Percentiles rank a stretch among this genome's conserved stretches.
phyloP scores from a whole-genome alignment of 1,140 invertebrate species.

The Nasonia vitripennis region DNA sequence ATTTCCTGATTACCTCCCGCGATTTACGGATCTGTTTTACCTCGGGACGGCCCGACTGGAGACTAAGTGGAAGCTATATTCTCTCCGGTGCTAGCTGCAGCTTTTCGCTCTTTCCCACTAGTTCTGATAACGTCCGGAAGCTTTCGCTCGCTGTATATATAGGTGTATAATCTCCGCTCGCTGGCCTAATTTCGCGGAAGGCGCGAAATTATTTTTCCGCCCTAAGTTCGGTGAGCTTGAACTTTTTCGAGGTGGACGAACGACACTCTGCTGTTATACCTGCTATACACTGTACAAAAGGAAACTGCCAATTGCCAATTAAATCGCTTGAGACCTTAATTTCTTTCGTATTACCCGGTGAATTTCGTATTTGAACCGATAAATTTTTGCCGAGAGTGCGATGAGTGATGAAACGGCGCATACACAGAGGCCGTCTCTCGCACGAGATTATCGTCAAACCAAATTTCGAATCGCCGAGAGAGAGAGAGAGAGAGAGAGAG shows the following conservation, averaged over 20 bases:
- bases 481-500: too few species aligned
- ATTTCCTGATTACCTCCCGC: slow-evolving; percentile 47
- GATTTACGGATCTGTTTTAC: slow-evolving; percentile 46
- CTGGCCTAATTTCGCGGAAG: background rate
- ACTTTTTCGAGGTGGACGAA: too few species aligned
- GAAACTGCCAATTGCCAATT: background rate
- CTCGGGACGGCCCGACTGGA: slow-evolving; percentile 12
- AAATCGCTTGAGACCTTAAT: slow-evolving; percentile 4
- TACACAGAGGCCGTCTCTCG: too few species aligned
- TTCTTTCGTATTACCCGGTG: background rate
- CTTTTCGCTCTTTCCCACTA: background rate
- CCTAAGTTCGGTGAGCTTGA: too few species aligned
- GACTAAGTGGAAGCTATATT: slow-evolving; percentile 38
- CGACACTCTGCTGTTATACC: too few species aligned
- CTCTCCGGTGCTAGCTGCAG: background rate
- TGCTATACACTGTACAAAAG: background rate
- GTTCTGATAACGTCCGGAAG: slow-evolving; percentile 1
- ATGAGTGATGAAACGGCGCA: too few species aligned
- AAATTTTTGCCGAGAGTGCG: too few species aligned
- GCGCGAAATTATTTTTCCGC: background rate
- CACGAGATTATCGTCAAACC: background rate
- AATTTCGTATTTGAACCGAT: too few species aligned
- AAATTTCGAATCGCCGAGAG: background rate
- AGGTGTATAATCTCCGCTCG: background rate
- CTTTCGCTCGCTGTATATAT: background rate